Evolutionary conservation across 2,888 invertebrate species (phyloP).

Genomic region (Aleiodes testaceus): DNA sequence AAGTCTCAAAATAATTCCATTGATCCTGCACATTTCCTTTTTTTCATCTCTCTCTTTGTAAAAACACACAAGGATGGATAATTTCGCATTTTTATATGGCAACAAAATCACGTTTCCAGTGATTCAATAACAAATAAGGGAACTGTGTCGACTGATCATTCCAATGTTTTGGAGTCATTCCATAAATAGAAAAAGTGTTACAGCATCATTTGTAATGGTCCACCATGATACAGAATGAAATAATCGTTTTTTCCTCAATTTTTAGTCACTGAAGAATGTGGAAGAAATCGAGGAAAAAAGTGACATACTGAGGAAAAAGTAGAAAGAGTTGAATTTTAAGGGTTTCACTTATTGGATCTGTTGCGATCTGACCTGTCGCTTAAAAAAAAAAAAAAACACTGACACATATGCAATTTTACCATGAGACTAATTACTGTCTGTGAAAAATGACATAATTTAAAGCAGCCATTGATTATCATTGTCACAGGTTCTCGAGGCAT

Average conservation of each 20-base stretch:
- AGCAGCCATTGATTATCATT: background rate
- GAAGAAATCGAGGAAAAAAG: constrained; percentile 48
- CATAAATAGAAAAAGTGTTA: constrained; percentile 42
- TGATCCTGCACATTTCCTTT: background rate
- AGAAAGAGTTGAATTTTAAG: constrained; percentile 58
- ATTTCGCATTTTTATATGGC: constrained; percentile 47
- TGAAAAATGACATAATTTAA: constrained; percentile 6
- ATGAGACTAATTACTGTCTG: constrained; percentile 9
- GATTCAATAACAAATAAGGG: constrained; percentile 59
- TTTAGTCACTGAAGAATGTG: constrained; percentile 22
- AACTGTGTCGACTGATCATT: constrained; percentile 60
- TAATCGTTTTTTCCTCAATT: background rate
- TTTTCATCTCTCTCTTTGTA: background rate
- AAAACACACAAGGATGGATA: background rate
- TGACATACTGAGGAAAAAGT: constrained; percentile 49
- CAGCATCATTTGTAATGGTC: constrained; percentile 33
- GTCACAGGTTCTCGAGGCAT: background rate
- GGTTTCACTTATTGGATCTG: constrained; percentile 65
- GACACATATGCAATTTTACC: constrained; percentile 1
- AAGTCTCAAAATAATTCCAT: background rate
- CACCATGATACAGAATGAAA: constrained; percentile 8
- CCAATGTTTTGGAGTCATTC: constrained; percentile 56
- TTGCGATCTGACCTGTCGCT: constrained; percentile 39
- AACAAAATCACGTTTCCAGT: constrained; percentile 52
- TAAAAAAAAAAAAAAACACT: constrained; percentile 5